Evolutionary conservation across 2,888 invertebrate genomes (phyloP).

Genomic region (Himalopsyche tibetana): DNA sequence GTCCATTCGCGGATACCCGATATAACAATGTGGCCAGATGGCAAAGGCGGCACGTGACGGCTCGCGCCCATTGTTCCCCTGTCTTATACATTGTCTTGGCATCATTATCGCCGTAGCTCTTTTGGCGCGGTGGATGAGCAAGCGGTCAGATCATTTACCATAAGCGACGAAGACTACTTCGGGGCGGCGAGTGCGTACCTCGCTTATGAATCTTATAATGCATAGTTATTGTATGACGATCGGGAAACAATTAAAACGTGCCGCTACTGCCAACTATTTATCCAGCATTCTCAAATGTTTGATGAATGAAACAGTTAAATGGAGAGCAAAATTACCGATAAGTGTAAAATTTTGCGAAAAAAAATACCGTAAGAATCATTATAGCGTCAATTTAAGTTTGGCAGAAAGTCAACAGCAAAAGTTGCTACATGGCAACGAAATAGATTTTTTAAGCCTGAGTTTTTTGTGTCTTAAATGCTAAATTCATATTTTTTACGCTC

Average conservation of each 20-base stretch:
- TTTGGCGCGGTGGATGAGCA: slow-evolving; percentile 44
- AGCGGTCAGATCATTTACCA: slow-evolving; percentile 31
- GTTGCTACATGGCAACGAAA: no score
- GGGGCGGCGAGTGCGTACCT: neutral
- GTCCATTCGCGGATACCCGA: neutral
- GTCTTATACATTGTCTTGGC: slow-evolving; percentile 50
- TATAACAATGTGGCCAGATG: slow-evolving; percentile 43
- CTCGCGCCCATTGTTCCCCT: slow-evolving; percentile 54
- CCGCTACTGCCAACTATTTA: neutral
- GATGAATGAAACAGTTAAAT: no score
- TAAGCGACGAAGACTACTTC: neutral
- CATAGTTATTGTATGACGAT: neutral
- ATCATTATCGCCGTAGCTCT: slow-evolving; percentile 18
- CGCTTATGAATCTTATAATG: neutral
- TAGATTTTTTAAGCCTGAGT: no score
- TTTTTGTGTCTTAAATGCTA: no score
- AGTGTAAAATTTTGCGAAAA: no score
- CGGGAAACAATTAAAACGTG: slow-evolving; percentile 14
- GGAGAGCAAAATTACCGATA: no score
- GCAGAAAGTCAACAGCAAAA: no score
- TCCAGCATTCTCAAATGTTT: neutral
- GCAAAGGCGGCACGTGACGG: slow-evolving; percentile 54
- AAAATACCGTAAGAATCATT: no score
- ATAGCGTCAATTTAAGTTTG: no score
- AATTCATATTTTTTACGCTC: no score